Evolutionary conservation across 2,888 invertebrate species (phyloP), one percentile per base, ranked within the genome.

Genomic region (Rutpela maculata): DNA sequence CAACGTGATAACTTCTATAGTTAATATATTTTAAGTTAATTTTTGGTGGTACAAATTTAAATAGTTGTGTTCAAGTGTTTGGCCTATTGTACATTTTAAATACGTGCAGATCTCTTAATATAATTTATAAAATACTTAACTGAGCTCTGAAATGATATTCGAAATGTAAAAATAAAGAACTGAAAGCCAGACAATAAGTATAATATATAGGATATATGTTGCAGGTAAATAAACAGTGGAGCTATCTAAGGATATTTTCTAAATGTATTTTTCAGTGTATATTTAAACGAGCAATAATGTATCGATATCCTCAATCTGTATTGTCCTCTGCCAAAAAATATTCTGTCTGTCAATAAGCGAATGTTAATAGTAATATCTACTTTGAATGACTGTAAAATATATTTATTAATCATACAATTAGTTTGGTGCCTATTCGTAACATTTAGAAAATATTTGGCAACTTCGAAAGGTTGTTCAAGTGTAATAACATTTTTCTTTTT

Each of bases 1-100:
- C 96, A 96, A 90, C 93, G 96, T 87, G 96, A 96, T 88, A 96
- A 96, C 89, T 96, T 93, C 91, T 96, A 94, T 89, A 89, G 88
- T 87, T 89, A 89, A 80, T 67, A 67, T 59, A 68, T 75, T 78
- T 81, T 60, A 72, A 65, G 62, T 66, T 65, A 43, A 62, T 62
- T 83, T 84, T 86, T 84, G 78, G 82, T 86, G 86, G 86, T 87
- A 87, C 86, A 86, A 87, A 86, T 85, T 84, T 79, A 81, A 82
- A 84, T 83, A 84, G 86, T 87, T 85, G 85, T 87, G 86, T 87
- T 87, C 86, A 85, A 82, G 76, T 77, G 83, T 83, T 83, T 83
- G 84, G 84, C 84, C 82, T 83, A 80, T 83, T 80, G 80, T 84
- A 83, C 81, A 82, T 84, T 85, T 84, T 78, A 79, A 79, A 79